Evolutionary conservation across 2,797 vertebrate genomes (phyloP), one percentile per base, ranked within the genome.

Genomic region (Peromyscus aztecus): DNA sequence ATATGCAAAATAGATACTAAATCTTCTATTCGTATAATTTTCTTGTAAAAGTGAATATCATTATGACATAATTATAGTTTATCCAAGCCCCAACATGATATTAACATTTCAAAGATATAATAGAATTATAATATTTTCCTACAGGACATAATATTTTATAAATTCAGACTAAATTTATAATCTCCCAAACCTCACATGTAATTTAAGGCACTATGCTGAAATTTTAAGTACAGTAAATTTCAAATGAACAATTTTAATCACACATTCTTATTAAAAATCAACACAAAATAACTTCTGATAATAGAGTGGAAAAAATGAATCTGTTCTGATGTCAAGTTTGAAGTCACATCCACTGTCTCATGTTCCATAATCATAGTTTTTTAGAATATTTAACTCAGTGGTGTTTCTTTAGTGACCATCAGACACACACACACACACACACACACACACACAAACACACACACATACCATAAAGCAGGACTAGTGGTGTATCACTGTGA

Each of bases 21-120:
- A 88, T 94, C 23, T 95, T 89, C 67, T 84, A 91, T 73, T 94
- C 59, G 46, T 80, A 90, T 87, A 89, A 96, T 97, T 96, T 96
- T 84, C 97, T 96, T 93, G 17, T 82, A 93, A 95, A 97, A 88
- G 65, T 93, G 89, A 91, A 65, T 94, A 94, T 93, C 84, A 93
- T 96, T 95, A 84, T 82, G 43, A 87, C 65, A 93, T 97, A 97
- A 97, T 97, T 97, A 95, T 59, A 94, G 90, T 91, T 96, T 94
- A 88, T 92, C 29, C 29, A 94, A 93, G 88, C 77, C n/a, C 16
- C 24, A 94, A 69, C 55, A 73, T 40, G 34, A 93, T 93, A 97
- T 97, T 95, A 97, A 90, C 81, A 97, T 88, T 90, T 97, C 93
- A 96, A 96, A 96, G 87, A 82, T 69, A 93, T 77, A 95, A 96